A percentile compares a stretch with the other conserved stretches of the same genome.
phyloP scores from a whole-genome alignment of 2,888 invertebrate species.

The Osmoderma eremita region DNA sequence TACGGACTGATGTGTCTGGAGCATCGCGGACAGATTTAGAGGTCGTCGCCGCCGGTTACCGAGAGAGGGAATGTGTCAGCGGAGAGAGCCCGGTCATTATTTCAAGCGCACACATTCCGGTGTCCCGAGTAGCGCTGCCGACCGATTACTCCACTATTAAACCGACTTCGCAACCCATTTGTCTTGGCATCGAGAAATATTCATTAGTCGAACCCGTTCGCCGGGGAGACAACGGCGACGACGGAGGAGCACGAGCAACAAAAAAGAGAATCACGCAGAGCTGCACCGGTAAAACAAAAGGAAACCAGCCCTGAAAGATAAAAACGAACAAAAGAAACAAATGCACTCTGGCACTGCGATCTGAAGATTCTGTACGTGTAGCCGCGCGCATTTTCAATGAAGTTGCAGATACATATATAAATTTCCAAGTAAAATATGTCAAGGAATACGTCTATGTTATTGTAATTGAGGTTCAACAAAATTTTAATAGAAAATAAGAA shows the following conservation, averaged over 20 bases:
- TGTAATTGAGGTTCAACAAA: conserved; percentile 36
- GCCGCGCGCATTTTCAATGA: background rate
- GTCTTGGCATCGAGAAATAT: conserved; percentile 57
- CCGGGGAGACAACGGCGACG: conserved; percentile 32
- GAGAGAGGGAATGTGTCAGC: conserved; percentile 48
- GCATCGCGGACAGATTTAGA: conserved; percentile 58
- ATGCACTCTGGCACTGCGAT: conserved; percentile 1
- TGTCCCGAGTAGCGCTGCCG: conserved; percentile 44
- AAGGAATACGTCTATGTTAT: too few species aligned
- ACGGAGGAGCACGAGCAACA: conserved; percentile 10
- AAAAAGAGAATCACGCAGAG: conserved; percentile 17
- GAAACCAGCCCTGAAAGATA: conserved; percentile 29
- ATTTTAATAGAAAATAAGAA: background rate
- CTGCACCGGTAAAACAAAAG: conserved; percentile 24
- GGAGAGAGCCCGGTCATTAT: conserved; percentile 50
- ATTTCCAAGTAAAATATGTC: background rate
- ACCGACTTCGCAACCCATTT: conserved; percentile 53
- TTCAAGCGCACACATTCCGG: conserved; percentile 51
- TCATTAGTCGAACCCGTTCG: conserved; percentile 55
- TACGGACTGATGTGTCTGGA: conserved; percentile 54
- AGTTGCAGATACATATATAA: background rate
- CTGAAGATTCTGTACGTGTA: conserved; percentile 26
- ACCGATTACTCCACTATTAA: conserved; percentile 52
- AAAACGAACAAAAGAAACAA: conserved; percentile 39
- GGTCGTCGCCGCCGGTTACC: conserved; percentile 46